Conservation (phyloP, 2,888 invertebrate genomes). For the Trichogramma dendrolimi region DNA sequence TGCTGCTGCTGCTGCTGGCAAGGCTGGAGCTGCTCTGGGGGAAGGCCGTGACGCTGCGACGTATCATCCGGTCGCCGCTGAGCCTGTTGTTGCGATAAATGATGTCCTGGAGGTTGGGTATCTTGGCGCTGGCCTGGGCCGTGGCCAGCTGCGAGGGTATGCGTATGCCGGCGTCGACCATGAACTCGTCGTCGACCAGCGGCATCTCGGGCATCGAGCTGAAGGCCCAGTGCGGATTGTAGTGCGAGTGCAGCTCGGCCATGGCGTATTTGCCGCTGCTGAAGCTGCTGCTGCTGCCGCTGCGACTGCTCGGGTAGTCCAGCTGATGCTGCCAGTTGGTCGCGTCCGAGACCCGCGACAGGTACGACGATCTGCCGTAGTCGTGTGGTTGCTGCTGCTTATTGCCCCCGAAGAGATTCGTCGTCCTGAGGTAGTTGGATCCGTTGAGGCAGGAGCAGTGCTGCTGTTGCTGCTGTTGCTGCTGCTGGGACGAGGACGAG, state of each 20-base stretch:
- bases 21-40: conserved; percentile 20
- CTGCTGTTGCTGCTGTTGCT: conserved; percentile 12
- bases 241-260: conserved; percentile 36
- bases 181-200: conserved; percentile 48
- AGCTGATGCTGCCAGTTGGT: conserved; percentile 33
- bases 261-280: conserved; percentile 25
- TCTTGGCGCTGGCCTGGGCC: conserved; percentile 43
- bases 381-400: conserved; percentile 18
- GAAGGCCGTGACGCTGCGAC: conserved; percentile 33
- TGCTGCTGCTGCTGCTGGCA: conserved; percentile 31
- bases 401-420: conserved; percentile 10
- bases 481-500: background rate
- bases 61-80: conserved; percentile 34
- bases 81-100: conserved; percentile 38
- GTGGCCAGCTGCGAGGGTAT: conserved; percentile 45
- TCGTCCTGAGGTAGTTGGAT: conserved; percentile 18
- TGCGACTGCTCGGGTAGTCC: conserved; percentile 35
- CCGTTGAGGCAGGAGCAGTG: conserved; percentile 26
- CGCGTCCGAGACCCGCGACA: conserved; percentile 39
- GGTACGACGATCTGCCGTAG: conserved; percentile 35
- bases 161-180: conserved; percentile 49
- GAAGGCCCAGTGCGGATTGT: conserved; percentile 50
- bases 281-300: conserved; percentile 20
- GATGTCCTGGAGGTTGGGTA: conserved; percentile 44
- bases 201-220: conserved; percentile 49